phyloP scores from a whole-genome alignment of 2,113 vertebrate genomes.

The Malaclemys terrapin region DNA sequence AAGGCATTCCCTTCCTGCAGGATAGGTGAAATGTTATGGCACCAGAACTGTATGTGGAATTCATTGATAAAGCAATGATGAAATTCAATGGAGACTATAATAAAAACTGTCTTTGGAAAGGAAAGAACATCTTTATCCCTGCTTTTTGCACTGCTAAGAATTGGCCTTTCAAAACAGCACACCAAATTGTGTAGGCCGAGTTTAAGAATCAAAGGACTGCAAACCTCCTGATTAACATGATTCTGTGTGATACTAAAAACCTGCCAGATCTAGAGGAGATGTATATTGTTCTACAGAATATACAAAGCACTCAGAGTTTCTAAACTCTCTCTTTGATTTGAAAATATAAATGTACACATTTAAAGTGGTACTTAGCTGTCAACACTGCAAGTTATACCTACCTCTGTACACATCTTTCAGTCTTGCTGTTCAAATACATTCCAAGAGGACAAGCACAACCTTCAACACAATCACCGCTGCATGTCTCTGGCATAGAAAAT shows the following conservation, averaged over 20 bases:
- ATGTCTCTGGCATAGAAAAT: slow-evolving; percentile 84
- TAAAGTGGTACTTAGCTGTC: fast-evolving
- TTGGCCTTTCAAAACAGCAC: background rate
- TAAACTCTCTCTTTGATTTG: background rate
- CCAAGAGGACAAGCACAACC: slow-evolving; percentile 92
- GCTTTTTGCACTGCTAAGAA: background rate
- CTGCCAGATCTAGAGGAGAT: background rate
- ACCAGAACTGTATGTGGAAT: background rate
- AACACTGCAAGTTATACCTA: slow-evolving; percentile 35
- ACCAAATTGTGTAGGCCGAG: background rate
- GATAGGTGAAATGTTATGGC: background rate
- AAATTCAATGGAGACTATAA: background rate
- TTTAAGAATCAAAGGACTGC: background rate
- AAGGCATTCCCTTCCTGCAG: background rate
- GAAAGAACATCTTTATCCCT: background rate
- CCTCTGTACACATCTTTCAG: slow-evolving; percentile 86
- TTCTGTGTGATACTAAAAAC: background rate
- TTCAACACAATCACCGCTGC: slow-evolving; percentile 90
- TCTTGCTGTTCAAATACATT: slow-evolving; percentile 86
- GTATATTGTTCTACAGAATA: fast-evolving
- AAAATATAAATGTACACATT: background rate
- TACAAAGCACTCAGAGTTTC: background rate
- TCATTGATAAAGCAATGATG: background rate
- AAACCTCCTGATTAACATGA: background rate
- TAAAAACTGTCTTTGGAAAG: background rate